Evolutionary conservation across 2,113 vertebrate species (phyloP), one percentile per base, ranked within the genome.

Genomic region (Pithys albifrons): DNA sequence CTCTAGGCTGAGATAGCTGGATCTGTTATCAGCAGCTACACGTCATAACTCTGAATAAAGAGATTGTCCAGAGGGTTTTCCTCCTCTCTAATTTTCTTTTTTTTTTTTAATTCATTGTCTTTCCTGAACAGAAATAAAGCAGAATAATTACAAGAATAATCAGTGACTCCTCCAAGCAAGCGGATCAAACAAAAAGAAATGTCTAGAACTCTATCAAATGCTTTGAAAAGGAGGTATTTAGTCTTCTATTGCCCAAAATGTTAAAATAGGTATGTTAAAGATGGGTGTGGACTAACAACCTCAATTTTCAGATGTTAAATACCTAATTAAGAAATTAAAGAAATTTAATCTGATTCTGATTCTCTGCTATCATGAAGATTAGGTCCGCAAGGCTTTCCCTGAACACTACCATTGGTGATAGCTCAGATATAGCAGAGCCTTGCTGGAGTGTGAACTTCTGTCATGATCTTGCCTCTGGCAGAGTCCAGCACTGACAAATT

Each of bases 331-430:
- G 31, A 81, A 93, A 74, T 33, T 10, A 66, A 57, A 35, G 9
- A 27, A 37, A 79, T 59, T 91, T 72, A 54, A 37, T 67, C 25
- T 77, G 20, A 43, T 7, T 48, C 20, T 46, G 41, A 69, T 72
- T 71, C 16, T 75, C 33, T 79, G 25, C 33, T 61, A 39, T 61
- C 41, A 37, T 23, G 16, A 67, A n/a, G 19, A 28, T 59, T 59
- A 52, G 7, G 5, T 51, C 72, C 51, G 14, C 20, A 23, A 79
- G 29, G 27, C 7, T 78, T 85, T 74, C 25, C 9, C 25, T 67
- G 29, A 82, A 7, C 0, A 0, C 9, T 71, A 48, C 10, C 19
- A 7, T 24, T 62, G 48, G 27, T 73, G 51, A 33, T 23, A 61
- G 72, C 28, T 74, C 14, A 79, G 43, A 28, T n/a, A 22, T 17